Base-by-base conservation (phyloP, 2,888 invertebrate species). In the Dicyrtomina minuta region DNA sequence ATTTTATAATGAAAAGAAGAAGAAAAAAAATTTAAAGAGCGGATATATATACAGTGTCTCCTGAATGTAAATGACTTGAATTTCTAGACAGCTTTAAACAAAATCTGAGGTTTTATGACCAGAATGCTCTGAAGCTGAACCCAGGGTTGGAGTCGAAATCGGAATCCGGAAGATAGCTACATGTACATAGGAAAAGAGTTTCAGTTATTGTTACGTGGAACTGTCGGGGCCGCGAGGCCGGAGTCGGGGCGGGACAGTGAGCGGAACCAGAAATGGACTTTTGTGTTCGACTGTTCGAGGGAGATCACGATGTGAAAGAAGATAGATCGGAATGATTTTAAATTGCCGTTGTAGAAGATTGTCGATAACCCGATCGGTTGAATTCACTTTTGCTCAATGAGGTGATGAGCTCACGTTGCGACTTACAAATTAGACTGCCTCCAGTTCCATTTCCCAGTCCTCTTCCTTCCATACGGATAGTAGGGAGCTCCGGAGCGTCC, bases 311-410 rank as follows among this genome's bases (percentile, higher is more conserved):
- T 20, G 41, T 12, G 53, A 53, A 22, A 53, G 64, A 53, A 64
- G 53, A 64, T 53, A 27, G 64, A 64, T 53, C 20, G 53, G 53
- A 64, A 64, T 53, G 64, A 49, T 62, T 62, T 62, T 62, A 62
- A 62, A 62, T 62, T 62, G 62, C 62, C 62, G 49, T 27, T 49
- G 62, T 62, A 49, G 62, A 62, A 64, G 53, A 64, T 64, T 64
- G 39, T 39, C 49, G 49, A 46, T 49, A 62, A 62, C 49, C 49
- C 51, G 64, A 64, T 53, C 64, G 53, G 64, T 39, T 64, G 51
- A 64, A 64, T 64, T 64, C 64, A 53, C 53, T 64, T 49, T 46
- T 64, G 64, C 64, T 53, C 64, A 64, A 64, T 58, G 64, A 64
- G 53, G 64, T 51, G 64, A 64, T 39, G 51, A 39, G 53, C 33